phyloP scores from a whole-genome alignment of 2,797 vertebrate genomes.

The Halcyon leucocephala region DNA sequence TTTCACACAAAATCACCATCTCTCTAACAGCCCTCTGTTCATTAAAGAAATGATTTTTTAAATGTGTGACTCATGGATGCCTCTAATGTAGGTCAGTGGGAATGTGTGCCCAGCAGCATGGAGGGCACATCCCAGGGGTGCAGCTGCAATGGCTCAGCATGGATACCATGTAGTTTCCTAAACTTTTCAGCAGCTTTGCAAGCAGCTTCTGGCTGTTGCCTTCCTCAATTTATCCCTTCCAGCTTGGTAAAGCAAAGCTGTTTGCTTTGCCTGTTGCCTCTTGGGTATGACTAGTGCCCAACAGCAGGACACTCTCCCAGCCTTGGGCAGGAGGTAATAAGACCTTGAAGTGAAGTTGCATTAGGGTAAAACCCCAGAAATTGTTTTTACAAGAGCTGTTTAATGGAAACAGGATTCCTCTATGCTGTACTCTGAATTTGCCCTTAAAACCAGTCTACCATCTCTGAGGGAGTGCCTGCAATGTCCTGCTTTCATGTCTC shows the following conservation, averaged over 20 bases:
- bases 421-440: background rate
- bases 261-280: background rate
- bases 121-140: background rate
- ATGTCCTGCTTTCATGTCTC: accelerated
- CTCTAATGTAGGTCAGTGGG: background rate
- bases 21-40: background rate
- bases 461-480: background rate
- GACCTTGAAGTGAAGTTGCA: background rate
- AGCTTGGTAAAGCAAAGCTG: background rate
- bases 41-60: background rate
- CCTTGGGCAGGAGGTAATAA: accelerated
- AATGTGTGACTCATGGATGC: background rate
- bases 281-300: background rate
- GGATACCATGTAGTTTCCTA: background rate
- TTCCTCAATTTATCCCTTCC: background rate
- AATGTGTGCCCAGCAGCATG: background rate
- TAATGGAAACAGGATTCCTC: background rate
- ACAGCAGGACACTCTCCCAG: accelerated
- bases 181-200: background rate
- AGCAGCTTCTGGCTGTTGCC: background rate
- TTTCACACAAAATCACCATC: background rate
- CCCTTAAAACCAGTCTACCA: accelerated
- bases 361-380: background rate
- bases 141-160: background rate
- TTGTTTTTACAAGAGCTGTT: background rate